Percentiles rank a stretch among this genome's conserved stretches.
phyloP scores from a whole-genome alignment of 2,888 invertebrate genomes.

The Subacronicta megacephala region DNA sequence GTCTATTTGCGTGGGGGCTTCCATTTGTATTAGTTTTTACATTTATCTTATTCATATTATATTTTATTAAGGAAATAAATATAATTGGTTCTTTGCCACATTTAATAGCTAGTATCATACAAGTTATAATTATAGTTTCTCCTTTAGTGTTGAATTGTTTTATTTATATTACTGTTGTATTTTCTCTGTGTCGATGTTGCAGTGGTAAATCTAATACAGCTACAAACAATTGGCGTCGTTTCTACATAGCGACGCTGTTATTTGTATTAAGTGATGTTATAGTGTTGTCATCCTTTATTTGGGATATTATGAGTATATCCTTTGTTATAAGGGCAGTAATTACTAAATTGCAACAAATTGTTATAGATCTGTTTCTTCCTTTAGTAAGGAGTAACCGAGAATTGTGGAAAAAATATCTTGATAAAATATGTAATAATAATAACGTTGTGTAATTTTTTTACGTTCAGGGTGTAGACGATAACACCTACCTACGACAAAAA shows the following conservation, averaged over 20 bases:
- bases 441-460: not conserved
- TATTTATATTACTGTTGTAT: slow-evolving; percentile 21
- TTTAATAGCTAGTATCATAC: slow-evolving; percentile 20
- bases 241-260: not conserved
- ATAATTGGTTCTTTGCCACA: not conserved
- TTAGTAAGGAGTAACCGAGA: not conserved
- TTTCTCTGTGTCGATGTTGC: slow-evolving; percentile 25
- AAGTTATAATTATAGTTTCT: slow-evolving; percentile 12
- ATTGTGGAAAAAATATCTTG: not conserved
- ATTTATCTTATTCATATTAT: slow-evolving; percentile 27
- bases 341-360: not conserved
- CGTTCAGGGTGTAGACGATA: too few species aligned
- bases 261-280: not conserved
- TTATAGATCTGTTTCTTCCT: not conserved
- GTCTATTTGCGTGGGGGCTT: slow-evolving; percentile 26
- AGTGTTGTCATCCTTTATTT: not conserved
- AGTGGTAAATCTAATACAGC: slow-evolving; percentile 5
- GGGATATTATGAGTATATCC: not conserved
- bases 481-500: too few species aligned
- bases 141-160: slow-evolving; percentile 33
- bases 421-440: not conserved
- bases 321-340: not conserved
- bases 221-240: not conserved
- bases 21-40: slow-evolving; percentile 21
- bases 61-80: slow-evolving; percentile 10